Base-by-base conservation (phyloP, 2,888 invertebrate genomes). In the Lathronympha strigana region DNA sequence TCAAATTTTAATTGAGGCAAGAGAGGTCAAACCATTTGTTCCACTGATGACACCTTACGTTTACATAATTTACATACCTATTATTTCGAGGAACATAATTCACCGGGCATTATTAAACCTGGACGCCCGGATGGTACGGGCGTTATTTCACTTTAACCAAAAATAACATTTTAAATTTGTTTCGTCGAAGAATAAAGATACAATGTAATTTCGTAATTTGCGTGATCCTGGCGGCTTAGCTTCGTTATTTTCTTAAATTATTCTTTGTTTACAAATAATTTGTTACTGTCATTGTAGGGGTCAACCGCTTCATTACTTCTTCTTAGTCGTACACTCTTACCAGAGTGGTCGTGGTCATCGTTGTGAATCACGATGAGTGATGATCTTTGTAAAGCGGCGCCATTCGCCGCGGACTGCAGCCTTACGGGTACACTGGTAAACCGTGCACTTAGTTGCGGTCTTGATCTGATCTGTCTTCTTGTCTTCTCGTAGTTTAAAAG, bases 21-120 rank as follows among this genome's bases (percentile, higher is more conserved):
- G 43, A 43, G 55, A 45, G 57, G 57, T 57, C 57, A 45, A 19
- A 45, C 57, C 57, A 45, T 45, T 57, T 57, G 57, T 57, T 45
- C 57, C 57, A 45, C 43, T 57, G 57, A 57, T 57, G 45, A 57
- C 31, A 57, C 57, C 57, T 57, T 45, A 57, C 55, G 57, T 57
- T 45, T 57, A 45, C 43, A 57, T 45, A 43, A 57, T 57, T 57
- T 57, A 57, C 57, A 45, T 57, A 45, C 57, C 57, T 33, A 57
- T 57, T 57, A 57, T 57, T 57, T 57, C 57, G 31, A 9, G 43
- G 31, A 43, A 19, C 43, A 57, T 57, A 45, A 57, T 45, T 57
- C 57, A 57, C 57, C 40, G 31, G 45, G 43, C 21, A 31, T 57
- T 57, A 57, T 57, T 57, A 57, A 57, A 57, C 57, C 57, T 31